Percentiles rank a stretch among this genome's conserved stretches.
phyloP scores from a whole-genome alignment of 2,888 invertebrate genomes.

The Erebia palarica region DNA sequence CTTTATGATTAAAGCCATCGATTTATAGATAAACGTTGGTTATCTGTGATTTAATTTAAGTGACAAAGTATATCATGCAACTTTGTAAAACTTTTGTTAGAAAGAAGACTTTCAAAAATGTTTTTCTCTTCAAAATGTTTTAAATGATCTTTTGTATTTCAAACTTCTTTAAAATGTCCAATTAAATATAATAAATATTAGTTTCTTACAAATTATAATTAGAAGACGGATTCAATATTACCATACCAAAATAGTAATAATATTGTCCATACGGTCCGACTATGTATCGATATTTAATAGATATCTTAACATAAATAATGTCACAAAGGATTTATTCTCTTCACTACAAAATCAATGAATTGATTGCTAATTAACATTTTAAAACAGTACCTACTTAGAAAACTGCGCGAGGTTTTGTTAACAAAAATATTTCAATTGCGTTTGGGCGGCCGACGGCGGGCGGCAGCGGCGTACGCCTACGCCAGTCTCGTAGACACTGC shows the following conservation, averaged over 20 bases:
- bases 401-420: neutral
- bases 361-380: neutral
- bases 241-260: too few species aligned
- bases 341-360: neutral
- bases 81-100: neutral
- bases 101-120: neutral
- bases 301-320: neutral
- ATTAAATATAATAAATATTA: too few species aligned
- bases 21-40: conserved; percentile 36
- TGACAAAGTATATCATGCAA: neutral
- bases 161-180: too few species aligned
- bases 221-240: too few species aligned
- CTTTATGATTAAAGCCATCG: conserved; percentile 34
- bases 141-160: neutral
- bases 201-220: too few species aligned
- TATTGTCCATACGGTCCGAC: too few species aligned
- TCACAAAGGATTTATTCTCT: neutral
- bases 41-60: conserved; percentile 12
- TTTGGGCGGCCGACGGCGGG: neutral
- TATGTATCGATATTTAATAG: too few species aligned
- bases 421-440: neutral
- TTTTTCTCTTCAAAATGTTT: neutral
- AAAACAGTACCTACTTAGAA: neutral
- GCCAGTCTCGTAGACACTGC: conserved; percentile 63
- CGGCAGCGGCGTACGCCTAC: conserved; percentile 52